phyloP scores from a whole-genome alignment of 2,797 vertebrate genomes.

The Merluccius polli region DNA sequence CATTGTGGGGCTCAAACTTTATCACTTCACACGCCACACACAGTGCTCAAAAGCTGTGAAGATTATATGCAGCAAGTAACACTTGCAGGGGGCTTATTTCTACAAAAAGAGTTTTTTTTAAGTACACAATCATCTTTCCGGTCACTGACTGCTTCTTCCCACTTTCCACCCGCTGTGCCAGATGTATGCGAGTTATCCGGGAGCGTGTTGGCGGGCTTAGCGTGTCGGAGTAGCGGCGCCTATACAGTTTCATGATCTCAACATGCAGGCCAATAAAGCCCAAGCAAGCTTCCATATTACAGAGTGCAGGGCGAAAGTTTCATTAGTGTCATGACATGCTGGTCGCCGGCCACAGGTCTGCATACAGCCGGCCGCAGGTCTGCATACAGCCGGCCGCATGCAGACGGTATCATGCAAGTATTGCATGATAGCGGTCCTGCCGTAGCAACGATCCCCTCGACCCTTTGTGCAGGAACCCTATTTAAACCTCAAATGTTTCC shows the following conservation, averaged over 20 bases:
- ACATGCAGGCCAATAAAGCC: conserved; percentile 42
- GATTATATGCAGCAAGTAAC: neutral
- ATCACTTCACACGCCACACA: conserved; percentile 1
- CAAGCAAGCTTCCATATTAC: conserved; percentile 47
- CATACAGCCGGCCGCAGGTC: conserved; percentile 28
- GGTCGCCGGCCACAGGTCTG: conserved; percentile 25
- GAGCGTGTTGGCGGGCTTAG: conserved; percentile 47
- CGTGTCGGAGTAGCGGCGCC: conserved; percentile 29
- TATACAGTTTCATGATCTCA: conserved; percentile 60
- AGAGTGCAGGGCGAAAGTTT: conserved; percentile 48
- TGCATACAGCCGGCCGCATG: too few species aligned
- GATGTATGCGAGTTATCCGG: conserved; percentile 46
- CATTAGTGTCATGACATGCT: conserved; percentile 42
- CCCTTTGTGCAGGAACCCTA: neutral
- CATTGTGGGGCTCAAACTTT: neutral
- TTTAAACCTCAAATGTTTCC: neutral
- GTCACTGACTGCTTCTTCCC: conserved; percentile 35
- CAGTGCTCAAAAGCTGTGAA: neutral
- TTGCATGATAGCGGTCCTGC: neutral
- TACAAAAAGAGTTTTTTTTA: conserved; percentile 34
- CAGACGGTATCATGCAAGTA: too few species aligned
- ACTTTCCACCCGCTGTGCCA: conserved; percentile 45
- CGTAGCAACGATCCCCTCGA: neutral
- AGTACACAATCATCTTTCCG: conserved; percentile 45
- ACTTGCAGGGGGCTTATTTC: conserved; percentile 32